A percentile compares a stretch with the other conserved stretches of the same genome.
phyloP scores from a whole-genome alignment of 2,797 vertebrate species.

The Graptemys geographica region DNA sequence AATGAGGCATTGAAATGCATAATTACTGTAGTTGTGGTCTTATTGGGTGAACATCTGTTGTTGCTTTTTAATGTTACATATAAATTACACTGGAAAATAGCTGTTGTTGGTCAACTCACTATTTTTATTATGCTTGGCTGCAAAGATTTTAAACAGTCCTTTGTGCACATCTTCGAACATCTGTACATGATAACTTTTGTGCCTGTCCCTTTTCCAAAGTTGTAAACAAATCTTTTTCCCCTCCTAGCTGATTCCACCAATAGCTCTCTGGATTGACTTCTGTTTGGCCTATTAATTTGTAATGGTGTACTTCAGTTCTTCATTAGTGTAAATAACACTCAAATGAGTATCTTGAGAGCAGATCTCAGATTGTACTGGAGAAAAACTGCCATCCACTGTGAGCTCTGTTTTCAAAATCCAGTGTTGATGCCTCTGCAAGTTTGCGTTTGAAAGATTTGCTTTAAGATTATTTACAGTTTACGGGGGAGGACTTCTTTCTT shows the following conservation, averaged over 20 bases:
- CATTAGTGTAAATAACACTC: background rate
- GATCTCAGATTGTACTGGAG: background rate
- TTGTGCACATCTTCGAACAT: background rate
- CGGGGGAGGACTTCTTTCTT: background rate
- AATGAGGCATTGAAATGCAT: conserved; percentile 33
- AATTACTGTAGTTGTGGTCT: conserved; percentile 10
- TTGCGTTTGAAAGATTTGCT: background rate
- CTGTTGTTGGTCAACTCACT: conserved; percentile 35
- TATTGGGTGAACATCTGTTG: conserved; percentile 47
- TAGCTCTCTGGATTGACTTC: background rate
- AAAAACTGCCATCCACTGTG: background rate
- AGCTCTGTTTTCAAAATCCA: background rate
- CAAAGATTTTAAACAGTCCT: conserved; percentile 30
- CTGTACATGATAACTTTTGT: background rate
- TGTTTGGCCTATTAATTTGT: background rate
- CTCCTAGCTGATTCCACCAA: background rate
- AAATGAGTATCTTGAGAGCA: background rate
- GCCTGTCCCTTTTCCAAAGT: background rate
- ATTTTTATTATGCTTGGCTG: background rate
- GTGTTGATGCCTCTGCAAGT: background rate
- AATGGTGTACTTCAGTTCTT: background rate
- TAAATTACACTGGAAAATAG: background rate
- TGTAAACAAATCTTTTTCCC: background rate
- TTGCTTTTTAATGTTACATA: conserved; percentile 54
- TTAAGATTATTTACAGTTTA: accelerated